Base-by-base conservation (phyloP, 2,113 vertebrate genomes). In the Dolichallabes microphthalmus region DNA sequence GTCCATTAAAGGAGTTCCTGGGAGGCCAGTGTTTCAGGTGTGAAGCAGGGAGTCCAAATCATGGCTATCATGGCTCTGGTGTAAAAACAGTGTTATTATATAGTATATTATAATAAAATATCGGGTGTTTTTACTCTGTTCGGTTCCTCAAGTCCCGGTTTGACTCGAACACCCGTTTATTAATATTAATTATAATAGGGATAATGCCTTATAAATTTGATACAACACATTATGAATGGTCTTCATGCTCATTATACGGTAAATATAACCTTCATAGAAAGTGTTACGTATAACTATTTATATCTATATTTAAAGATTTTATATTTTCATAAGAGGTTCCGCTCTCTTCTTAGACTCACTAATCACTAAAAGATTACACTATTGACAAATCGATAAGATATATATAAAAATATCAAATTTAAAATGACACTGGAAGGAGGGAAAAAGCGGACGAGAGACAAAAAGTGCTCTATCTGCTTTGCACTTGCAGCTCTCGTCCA, bases 401-500 rank as follows among this genome's bases (percentile, higher is more conserved):
- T 85, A 35, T 35, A 35, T 35, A 85, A 68, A 85, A 57, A 79
- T 9, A 35, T 71, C 50, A 68, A 30, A 69, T 61, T 57, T n/a
- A 39, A 58, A 4, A 19, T 85, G 85, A 86, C 86, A 78, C 88
- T 91, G 87, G 57, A 84, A 60, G 71, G 80, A 45, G 0, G 45
- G 15, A n/a, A 3, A 50, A 74, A 50, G 22, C 10, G 3, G 39
- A 50, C 15, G 73, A n/a, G 78, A 17, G 61, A 80, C 58, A 80
- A n/a, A n/a, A n/a, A 61, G 74, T 82, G 45, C 82, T 86, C 32
- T 19, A 27, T 81, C 32, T 71, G 85, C 58, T 85, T 88, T 89
- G 89, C 89, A 86, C 86, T 80, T 14, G 73, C 86, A 81, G 64
- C 61, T 32, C 73, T 76, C 55, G 83, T 89, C 94, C 94, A 93